Evolutionary conservation across 2,113 vertebrate species (phyloP), one percentile per base, ranked within the genome.

Genomic region (Chaetorhynchus papuensis): DNA sequence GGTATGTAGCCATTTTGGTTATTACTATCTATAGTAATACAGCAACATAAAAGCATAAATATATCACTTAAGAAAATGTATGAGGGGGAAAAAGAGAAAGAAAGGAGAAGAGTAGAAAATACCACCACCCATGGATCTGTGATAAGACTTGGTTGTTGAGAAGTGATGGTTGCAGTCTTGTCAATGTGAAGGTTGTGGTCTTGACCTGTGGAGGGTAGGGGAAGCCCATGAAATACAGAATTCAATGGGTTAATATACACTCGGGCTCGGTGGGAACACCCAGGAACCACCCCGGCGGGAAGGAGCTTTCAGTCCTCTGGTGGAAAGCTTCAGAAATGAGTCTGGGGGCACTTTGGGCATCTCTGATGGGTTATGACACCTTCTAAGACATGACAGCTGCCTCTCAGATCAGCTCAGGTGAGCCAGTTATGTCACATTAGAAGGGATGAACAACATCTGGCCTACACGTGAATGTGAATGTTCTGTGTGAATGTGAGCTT

Each of bases 101-200:
- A 20, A 76, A 59, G 13, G 7, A 14, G 21, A 50, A 11, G 27
- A 77, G 21, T 31, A 59, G 31, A 59, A 52, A 50, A 68, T 68
- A 37, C 5, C 4, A 60, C 9, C 33, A 31, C 7, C 14, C 37
- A 44, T 37, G 31, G 17, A 44, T 26, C 53, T 59, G 4, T 35
- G 21, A 31, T 35, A 68, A 66, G 11, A 35, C 11, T 59, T 76
- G 26, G n/a, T 26, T 76, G 44, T 59, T 42, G 17, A 31, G 26
- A 77, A 68, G 17, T 59, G 37, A 44, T 52, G 37, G 14, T 44
- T 4, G 0, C 8, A 37, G 21, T 27, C 44, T 33, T 52, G 21
- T 42, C 0, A 0, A 18, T 59, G 7, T 35, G 26, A 59, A 42
- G 7, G 17, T 44, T 0, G 0, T 5, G 5, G 13, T 44, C 26